Base-by-base conservation (phyloP, 2,113 vertebrate genomes). In the Petrocephalus zakoni region DNA sequence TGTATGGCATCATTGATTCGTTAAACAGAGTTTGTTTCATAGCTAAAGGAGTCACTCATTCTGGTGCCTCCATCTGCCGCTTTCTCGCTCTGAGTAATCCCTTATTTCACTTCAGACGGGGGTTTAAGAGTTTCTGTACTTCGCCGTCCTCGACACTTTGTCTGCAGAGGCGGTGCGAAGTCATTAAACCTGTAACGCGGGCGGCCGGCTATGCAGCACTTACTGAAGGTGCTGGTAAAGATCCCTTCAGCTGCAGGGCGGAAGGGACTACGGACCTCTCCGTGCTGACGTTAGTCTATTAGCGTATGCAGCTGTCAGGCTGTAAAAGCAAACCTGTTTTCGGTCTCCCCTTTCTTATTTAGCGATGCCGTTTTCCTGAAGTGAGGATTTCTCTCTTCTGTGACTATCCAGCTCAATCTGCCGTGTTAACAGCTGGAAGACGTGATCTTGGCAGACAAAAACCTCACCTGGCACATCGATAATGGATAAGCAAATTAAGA, bases 51-150 rank as follows among this genome's bases (percentile, higher is more conserved):
- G 11, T 68, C 61, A 68, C 61, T 68, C 9, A 10, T 29, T n/a
- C 61, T 68, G 10, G 25, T 68, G 61, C 61, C 61, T 29, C 61
- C 61, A 68, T 68, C 61, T 68, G 61, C 61, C 37, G 4, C 22
- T 83, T 8, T 46, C 37, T 83, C 37, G 10, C 22, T 49, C 46
- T 82, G 81, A 83, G 7, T 47, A 42, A 83, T 49, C 22, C 42
- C 37, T 49, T 83, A 22, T 83, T 83, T 83, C 42, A 83, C 46
- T 21, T 83, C n/a, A 2, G 6, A 83, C 49, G 22, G 37, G 72
- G 72, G 72, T 42, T 75, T 75, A 37, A 75, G 72, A 78, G 81
- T 49, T 83, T 83, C 37, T 83, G 81, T n/a, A n/a, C 19, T 83
- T 47, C 10, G 19, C 81, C 21, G 19, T 83, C 46, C 81, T n/a